Evolutionary conservation across 2,113 vertebrate species (phyloP), one percentile per base, ranked within the genome.

Genomic region (Hemichromis elongatus): DNA sequence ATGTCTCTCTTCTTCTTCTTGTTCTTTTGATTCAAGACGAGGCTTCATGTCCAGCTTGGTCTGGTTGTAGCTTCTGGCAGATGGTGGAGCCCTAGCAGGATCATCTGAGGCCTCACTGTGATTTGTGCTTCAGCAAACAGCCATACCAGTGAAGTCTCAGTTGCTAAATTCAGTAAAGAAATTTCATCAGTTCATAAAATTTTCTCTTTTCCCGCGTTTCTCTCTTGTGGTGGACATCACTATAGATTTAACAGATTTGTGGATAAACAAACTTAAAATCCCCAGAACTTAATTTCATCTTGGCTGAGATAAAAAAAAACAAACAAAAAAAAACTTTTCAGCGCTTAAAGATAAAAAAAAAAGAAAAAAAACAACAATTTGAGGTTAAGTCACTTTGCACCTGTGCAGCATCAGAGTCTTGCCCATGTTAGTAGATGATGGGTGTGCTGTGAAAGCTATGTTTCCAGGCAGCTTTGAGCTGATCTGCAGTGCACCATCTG

Each of bases 401-500:
- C 56, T 81, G 85, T 82, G 77, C 79, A 66, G 56, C 28, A 68
- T 80, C 28, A 37, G 26, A 81, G 42, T 10, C 77, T 66, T 55
- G 59, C 13, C 54, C 40, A 16, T 87, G 79, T 86, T 63, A 37
- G 37, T 18, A 30, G 68, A 50, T 80, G 89, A 91, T 80, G 24
- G 55, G 92, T 90, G 86, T 68, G 47, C 88, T 83, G 81, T 86
- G 83, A 91, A 85, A 85, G 40, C 85, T 54, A 45, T 82, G 81
- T 90, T 91, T 93, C 88, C 87, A 87, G 89, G 81, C 85, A 7
- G 91, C 53, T 88, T 75, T 77, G 89, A 90, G 88, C 96, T 96
- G 92, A 97, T 97, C 97, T 96, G 97, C 96, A 95, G 94, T 89
- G 95, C 96, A 96, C 97, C 97, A 98, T 98, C 97, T 98, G 97